phyloP scores from a whole-genome alignment of 2,888 invertebrate genomes.

The Lasioglossum figueresi region DNA sequence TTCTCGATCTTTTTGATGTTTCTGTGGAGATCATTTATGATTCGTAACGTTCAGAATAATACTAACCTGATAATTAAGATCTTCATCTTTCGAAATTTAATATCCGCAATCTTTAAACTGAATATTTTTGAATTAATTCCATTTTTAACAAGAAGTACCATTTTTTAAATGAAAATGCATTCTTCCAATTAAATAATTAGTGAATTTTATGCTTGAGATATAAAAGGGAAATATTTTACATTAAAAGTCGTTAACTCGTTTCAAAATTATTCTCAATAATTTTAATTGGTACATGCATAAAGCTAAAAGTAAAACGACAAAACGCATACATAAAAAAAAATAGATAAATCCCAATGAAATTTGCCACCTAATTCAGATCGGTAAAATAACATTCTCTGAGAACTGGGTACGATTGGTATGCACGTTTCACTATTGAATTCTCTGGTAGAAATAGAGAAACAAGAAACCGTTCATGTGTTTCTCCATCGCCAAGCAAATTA shows the following conservation, averaged over 20 bases:
- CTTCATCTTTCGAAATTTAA: neutral
- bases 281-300: neutral
- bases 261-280: neutral
- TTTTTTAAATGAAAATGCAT: neutral
- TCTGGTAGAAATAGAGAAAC: neutral
- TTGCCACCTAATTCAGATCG: neutral
- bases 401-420: neutral
- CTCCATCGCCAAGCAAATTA: neutral
- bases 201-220: neutral
- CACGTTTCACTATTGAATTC: neutral
- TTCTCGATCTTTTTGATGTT: no score
- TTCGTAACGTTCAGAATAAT: neutral
- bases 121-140: neutral
- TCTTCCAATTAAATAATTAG: neutral
- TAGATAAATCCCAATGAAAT: neutral
- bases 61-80: neutral
- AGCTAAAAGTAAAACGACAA: neutral
- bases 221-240: neutral
- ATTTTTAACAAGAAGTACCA: neutral
- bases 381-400: neutral
- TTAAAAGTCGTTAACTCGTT: neutral
- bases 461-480: neutral
- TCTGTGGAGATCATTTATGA: neutral
- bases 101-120: neutral
- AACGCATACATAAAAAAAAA: neutral